Evolutionary conservation across 2,113 vertebrate species (phyloP).

Genomic region (Saiga tatarica): DNA sequence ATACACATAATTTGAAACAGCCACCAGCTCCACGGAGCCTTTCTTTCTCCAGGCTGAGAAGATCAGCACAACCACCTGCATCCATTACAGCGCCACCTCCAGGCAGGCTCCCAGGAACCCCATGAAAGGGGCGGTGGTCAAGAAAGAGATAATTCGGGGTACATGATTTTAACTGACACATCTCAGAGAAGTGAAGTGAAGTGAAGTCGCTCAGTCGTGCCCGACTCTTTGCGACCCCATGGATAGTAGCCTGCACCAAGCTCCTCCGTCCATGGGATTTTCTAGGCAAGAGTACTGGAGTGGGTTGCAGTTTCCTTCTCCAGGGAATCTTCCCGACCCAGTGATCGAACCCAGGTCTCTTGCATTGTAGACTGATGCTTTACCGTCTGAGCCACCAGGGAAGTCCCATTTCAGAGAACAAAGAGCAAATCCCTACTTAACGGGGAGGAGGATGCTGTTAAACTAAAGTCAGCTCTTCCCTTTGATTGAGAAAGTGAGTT

Average conservation of each 20-base stretch:
- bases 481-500: neutral
- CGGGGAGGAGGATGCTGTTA: neutral
- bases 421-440: neutral
- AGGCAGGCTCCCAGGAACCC: neutral
- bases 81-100: too few species aligned
- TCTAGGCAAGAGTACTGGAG: too few species aligned
- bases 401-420: neutral
- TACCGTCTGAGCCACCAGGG: too few species aligned
- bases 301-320: too few species aligned
- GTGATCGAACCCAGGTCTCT: too few species aligned
- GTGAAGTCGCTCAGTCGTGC: too few species aligned
- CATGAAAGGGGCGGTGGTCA: neutral
- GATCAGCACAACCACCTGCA: neutral
- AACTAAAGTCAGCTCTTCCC: neutral
- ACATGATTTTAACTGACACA: neutral
- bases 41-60: neutral
- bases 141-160: neutral
- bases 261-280: too few species aligned
- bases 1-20: neutral
- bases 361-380: too few species aligned
- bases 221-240: too few species aligned
- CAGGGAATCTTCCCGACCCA: too few species aligned
- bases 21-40: neutral
- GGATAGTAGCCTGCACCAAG: too few species aligned
- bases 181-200: neutral